Percentiles rank a stretch among this genome's conserved stretches.
Conservation (phyloP, 2,113 vertebrate genomes). For the Smithornis capensis region DNA sequence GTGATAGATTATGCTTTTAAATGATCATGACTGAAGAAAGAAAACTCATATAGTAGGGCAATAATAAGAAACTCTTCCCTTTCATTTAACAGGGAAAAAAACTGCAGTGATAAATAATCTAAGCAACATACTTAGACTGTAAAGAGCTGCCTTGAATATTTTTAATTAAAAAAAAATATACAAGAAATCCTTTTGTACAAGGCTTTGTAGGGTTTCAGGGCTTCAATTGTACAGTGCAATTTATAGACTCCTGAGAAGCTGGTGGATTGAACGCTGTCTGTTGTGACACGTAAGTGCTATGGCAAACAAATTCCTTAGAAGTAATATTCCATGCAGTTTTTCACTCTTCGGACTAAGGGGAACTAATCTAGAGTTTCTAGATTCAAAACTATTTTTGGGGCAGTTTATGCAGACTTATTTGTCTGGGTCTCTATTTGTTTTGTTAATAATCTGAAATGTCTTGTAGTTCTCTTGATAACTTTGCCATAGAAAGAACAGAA, state of each 20-base stretch:
- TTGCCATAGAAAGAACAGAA: neutral
- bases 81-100: neutral
- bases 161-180: neutral
- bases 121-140: neutral
- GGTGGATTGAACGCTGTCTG: neutral
- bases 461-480: neutral
- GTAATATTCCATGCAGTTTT: neutral
- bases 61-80: neutral
- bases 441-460: neutral
- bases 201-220: neutral
- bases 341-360: neutral
- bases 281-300: neutral
- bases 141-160: conserved; percentile 27
- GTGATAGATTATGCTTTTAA: neutral
- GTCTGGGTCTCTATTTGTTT: neutral
- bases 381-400: neutral
- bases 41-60: neutral
- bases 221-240: neutral
- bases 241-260: conserved; percentile 3
- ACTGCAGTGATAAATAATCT: neutral
- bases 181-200: neutral
- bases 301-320: conserved; percentile 5
- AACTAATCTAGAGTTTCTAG: neutral
- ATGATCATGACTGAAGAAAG: neutral
- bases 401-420: neutral